Percentiles rank a stretch among this genome's conserved stretches.
phyloP scores from a whole-genome alignment of 2,797 vertebrate genomes.

The Pangasius djambal region DNA sequence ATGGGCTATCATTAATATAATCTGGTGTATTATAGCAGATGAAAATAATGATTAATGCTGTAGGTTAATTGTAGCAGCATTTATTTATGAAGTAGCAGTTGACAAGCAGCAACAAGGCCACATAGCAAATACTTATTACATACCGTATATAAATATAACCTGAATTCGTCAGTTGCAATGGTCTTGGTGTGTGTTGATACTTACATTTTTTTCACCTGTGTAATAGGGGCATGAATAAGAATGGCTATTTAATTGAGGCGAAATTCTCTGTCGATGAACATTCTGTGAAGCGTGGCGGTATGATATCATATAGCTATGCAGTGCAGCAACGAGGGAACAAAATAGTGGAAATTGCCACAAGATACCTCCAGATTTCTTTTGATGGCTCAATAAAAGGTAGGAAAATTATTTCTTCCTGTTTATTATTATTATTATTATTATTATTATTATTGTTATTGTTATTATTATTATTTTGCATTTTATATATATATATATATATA shows the following conservation, averaged over 20 bases:
- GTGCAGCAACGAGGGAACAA: slow-evolving; percentile 39
- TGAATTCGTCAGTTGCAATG: neutral
- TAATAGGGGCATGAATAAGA: slow-evolving; percentile 46
- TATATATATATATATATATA: no score
- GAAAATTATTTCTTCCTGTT: neutral
- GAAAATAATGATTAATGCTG: neutral
- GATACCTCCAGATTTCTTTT: fast-evolving
- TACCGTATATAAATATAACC: neutral
- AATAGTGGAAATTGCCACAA: fast-evolving
- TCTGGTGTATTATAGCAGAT: neutral
- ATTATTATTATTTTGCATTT: neutral
- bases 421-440: no score
- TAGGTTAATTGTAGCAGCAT: neutral
- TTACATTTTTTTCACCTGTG: neutral
- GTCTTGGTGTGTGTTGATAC: neutral
- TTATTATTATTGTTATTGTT: neutral
- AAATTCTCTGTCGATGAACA: slow-evolving; percentile 47
- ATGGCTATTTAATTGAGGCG: slow-evolving; percentile 66
- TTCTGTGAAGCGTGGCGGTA: fast-evolving
- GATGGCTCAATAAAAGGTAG: slow-evolving; percentile 58
- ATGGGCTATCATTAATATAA: neutral
- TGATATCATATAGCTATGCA: slow-evolving; percentile 26
- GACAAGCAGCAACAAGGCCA: neutral
- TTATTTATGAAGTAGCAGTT: neutral
- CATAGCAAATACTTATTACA: neutral